phyloP scores from a whole-genome alignment of 2,113 vertebrate genomes.

The Dipodomys stephensi region DNA sequence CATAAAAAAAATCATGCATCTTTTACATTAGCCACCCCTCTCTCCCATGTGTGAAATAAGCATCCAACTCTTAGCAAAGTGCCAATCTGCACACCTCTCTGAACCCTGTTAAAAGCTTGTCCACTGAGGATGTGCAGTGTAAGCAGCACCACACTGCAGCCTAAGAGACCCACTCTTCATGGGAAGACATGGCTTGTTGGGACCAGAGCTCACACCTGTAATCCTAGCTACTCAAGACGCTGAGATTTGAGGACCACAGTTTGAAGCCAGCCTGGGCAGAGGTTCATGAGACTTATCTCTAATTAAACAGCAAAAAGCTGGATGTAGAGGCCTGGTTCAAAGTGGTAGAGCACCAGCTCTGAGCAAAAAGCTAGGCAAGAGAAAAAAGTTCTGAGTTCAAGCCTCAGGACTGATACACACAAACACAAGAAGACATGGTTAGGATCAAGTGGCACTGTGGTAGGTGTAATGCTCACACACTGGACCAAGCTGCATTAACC shows the following conservation, averaged over 20 bases:
- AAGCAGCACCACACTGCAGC: neutral
- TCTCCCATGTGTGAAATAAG: neutral
- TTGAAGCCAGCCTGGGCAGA: too few relatives aligned
- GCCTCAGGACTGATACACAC: too few relatives aligned
- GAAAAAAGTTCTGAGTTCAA: too few relatives aligned
- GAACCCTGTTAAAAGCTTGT: neutral
- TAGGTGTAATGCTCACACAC: slow-evolving; percentile 12
- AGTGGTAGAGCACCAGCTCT: too few relatives aligned
- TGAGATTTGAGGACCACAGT: too few relatives aligned
- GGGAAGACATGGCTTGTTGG: neutral
- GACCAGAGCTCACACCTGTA: too few relatives aligned
- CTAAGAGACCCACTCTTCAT: neutral
- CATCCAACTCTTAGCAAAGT: neutral
- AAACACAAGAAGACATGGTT: neutral
- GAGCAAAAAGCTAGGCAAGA: too few relatives aligned
- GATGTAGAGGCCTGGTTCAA: too few relatives aligned
- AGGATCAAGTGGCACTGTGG: slow-evolving; percentile 32
- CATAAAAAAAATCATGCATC: neutral
- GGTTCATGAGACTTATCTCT: too few relatives aligned
- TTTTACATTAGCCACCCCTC: neutral
- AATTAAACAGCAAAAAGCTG: too few relatives aligned
- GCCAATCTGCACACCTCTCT: neutral
- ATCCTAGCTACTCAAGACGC: too few relatives aligned
- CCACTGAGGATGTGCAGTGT: neutral
- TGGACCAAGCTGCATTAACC: neutral